These are phyloP conservation scores for Alentia gelatinosa DNA, from an alignment of 2,888 invertebrate species.

Conservation along the genomic window DNA sequence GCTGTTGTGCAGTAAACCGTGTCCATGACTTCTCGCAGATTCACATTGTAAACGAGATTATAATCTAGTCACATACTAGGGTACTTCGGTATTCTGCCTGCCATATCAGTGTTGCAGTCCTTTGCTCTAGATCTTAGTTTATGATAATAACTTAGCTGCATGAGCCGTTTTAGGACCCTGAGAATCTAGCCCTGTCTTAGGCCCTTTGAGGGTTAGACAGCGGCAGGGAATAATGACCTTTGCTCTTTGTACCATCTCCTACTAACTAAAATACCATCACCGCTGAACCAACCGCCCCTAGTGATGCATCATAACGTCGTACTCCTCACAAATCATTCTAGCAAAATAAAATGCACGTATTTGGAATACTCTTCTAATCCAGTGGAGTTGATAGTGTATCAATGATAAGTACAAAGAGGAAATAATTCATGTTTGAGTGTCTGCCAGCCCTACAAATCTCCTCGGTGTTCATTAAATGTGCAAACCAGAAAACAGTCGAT, in stretches of 20 bases:
- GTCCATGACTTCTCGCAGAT: slow-evolving; percentile 17
- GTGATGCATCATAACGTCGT: background rate
- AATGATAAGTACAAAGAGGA: background rate
- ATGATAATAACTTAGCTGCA: slow-evolving; percentile 39
- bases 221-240: background rate
- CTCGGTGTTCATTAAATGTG: slow-evolving; percentile 44
- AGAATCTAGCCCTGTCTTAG: background rate
- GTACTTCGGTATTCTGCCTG: background rate
- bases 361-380: background rate
- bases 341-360: background rate
- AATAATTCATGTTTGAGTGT: slow-evolving; percentile 20
- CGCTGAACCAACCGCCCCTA: background rate
- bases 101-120: slow-evolving; percentile 48
- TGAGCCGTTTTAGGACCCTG: background rate
- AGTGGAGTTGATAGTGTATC: background rate
- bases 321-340: background rate
- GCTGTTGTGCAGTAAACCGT: slow-evolving; percentile 21
- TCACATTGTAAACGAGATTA: slow-evolving; percentile 49
- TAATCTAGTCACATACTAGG: slow-evolving; percentile 44
- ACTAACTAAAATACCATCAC: background rate
- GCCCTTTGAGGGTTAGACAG: background rate
- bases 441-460: slow-evolving; percentile 34
- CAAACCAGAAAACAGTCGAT: slow-evolving; percentile 42
- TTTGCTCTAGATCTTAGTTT: slow-evolving; percentile 39
- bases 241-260: slow-evolving; percentile 9